These are phyloP conservation scores for Ceratitis capitata DNA, from an alignment of 1,140 invertebrate genomes.

Conservation along the genomic window DNA sequence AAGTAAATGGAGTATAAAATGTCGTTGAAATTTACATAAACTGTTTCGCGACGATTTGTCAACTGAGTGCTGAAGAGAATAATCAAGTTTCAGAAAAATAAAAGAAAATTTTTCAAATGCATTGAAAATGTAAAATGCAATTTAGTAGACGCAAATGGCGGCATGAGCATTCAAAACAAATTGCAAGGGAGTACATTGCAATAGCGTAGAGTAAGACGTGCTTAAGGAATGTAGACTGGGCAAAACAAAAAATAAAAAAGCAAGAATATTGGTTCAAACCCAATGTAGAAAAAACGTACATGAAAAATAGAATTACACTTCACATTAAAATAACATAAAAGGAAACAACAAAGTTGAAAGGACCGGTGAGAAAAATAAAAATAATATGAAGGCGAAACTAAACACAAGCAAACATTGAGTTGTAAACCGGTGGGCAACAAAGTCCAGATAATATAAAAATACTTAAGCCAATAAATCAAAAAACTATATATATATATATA, in stretches of 20 bases:
- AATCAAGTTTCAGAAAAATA: not conserved
- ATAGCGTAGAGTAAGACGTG: not conserved
- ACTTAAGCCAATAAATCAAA: no score
- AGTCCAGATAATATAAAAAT: not conserved
- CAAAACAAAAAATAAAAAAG: not conserved
- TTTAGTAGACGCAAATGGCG: constrained; percentile 9
- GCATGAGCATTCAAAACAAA: not conserved
- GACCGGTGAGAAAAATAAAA: not conserved
- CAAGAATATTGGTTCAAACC: no score
- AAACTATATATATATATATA: no score
- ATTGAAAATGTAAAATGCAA: constrained; percentile 24
- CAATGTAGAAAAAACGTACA: not conserved
- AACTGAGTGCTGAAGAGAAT: not conserved
- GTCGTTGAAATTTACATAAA: not conserved
- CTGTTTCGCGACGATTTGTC: not conserved
- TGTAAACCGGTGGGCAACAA: not conserved
- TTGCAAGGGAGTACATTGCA: not conserved
- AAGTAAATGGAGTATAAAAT: not conserved
- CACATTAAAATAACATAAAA: not conserved
- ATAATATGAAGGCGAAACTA: no score
- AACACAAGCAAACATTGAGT: not conserved
- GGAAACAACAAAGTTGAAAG: not conserved
- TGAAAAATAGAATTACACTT: not conserved
- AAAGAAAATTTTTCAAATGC: not conserved
- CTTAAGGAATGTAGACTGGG: not conserved